A percentile compares a stretch with the other conserved stretches of the same genome.
Evolutionary conservation across 2,888 invertebrate genomes (phyloP).

Genomic region (Dastarcus helophoroides): DNA sequence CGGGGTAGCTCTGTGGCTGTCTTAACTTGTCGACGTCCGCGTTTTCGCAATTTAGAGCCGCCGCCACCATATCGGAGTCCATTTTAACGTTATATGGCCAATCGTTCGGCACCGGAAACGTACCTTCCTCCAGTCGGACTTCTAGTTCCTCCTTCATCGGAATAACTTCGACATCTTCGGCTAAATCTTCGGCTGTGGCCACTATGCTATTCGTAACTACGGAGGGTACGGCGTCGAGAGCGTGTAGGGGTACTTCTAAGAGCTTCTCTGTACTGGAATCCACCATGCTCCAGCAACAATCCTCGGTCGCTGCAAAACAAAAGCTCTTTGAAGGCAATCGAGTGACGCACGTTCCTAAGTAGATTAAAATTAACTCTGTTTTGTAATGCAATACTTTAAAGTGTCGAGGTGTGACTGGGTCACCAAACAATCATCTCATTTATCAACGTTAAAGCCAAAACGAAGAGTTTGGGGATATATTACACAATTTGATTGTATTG

Average conservation of each 20-base stretch:
- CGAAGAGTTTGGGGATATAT: too few relatives aligned
- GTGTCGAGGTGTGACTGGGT: conserved; percentile 8
- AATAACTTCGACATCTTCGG: conserved; percentile 37
- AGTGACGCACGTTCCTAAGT: background rate
- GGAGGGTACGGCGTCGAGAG: conserved; percentile 29
- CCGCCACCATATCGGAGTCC: conserved; percentile 41
- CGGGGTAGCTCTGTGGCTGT: conserved; percentile 5
- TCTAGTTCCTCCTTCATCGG: conserved; percentile 50
- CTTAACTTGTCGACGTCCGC: conserved; percentile 4
- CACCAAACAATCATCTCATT: too few relatives aligned
- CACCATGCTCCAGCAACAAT: conserved; percentile 39
- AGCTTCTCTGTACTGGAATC: conserved; percentile 41
- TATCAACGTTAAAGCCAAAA: too few relatives aligned
- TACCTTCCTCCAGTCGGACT: conserved; percentile 42
- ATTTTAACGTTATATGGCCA: conserved; percentile 38
- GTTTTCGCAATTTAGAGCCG: conserved; percentile 33
- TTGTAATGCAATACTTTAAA: conserved; percentile 7
- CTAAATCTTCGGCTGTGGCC: conserved; percentile 14
- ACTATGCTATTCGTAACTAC: conserved; percentile 21
- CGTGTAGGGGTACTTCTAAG: conserved; percentile 34
- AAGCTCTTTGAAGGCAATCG: background rate
- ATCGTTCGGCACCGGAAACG: conserved; percentile 38
- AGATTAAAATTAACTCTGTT: conserved; percentile 2
- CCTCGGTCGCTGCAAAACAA: conserved; percentile 23
- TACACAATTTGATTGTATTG: too few relatives aligned